These are phyloP conservation scores for Aquatica leii DNA, from an alignment of 2,888 invertebrate species.

Conservation along the genomic window DNA sequence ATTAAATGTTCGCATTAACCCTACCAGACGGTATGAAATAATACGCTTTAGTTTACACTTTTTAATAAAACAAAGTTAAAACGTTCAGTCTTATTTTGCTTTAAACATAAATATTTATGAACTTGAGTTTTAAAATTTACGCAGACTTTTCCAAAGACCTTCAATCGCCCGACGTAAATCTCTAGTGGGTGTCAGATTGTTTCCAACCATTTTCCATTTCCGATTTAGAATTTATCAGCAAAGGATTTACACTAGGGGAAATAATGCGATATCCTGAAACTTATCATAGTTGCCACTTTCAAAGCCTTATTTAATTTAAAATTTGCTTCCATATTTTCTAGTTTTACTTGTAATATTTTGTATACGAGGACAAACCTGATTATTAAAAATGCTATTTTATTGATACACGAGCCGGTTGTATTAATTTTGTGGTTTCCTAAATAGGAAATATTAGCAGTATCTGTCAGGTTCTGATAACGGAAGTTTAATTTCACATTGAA, in stretches of 20 bases:
- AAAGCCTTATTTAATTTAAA: neutral
- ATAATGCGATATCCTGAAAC: conserved; percentile 13
- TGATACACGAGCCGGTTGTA: no score
- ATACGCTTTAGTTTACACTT: no score
- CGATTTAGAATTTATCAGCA: conserved; percentile 14
- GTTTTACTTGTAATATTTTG: no score
- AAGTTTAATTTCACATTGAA: conserved; percentile 22
- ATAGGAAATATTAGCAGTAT: conserved; percentile 17
- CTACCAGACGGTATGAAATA: no score
- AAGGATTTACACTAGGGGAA: conserved; percentile 8
- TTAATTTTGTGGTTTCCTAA: neutral
- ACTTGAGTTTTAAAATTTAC: neutral
- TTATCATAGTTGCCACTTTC: neutral
- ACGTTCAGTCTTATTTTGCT: no score
- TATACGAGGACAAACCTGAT: no score
- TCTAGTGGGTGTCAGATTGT: conserved; percentile 12
- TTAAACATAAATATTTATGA: no score
- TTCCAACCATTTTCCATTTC: conserved; percentile 9
- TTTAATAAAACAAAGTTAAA: no score
- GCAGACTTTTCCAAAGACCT: conserved; percentile 5
- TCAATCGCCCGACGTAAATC: conserved; percentile 14
- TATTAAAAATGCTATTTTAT: no score
- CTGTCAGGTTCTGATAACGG: conserved; percentile 20
- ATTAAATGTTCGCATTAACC: no score
- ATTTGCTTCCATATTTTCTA: no score